These are phyloP conservation scores for Lepidostoma basale DNA, from an alignment of 1,140 invertebrate genomes.

Conservation along the genomic window DNA sequence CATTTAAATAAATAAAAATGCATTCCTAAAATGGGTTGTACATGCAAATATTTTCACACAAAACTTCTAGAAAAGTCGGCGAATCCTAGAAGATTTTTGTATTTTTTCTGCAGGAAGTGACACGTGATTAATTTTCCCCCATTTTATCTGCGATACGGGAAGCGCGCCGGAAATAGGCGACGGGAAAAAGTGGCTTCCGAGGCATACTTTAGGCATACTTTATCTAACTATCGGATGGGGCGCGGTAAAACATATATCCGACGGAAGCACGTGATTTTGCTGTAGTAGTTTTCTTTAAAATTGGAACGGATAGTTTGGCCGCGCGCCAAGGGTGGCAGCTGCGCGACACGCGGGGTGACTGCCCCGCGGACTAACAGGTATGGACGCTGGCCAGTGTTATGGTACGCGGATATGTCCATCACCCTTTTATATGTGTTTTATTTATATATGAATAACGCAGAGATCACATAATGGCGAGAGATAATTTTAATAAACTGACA, in stretches of 20 bases:
- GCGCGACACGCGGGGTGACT: neutral
- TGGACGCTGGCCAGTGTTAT: no score
- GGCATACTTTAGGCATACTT: constrained; percentile 26
- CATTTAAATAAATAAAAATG: no score
- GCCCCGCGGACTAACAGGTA: neutral
- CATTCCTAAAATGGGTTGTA: no score
- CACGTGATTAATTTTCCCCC: constrained; percentile 3
- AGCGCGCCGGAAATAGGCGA: constrained; percentile 14
- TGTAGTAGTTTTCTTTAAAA: constrained; percentile 23
- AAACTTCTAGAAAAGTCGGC: no score
- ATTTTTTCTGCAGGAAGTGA: no score
- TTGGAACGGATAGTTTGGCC: constrained; percentile 21
- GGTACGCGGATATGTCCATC: no score
- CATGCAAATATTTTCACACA: no score
- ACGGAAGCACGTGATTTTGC: constrained; percentile 18
- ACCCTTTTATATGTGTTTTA: no score
- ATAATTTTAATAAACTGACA: no score
- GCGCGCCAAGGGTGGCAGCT: constrained; percentile 6
- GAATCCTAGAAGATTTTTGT: no score
- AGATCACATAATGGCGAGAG: no score
- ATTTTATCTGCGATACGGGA: neutral
- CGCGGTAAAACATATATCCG: constrained; percentile 28
- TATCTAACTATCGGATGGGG: constrained; percentile 27
- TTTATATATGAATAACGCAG: no score
- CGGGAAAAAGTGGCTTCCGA: constrained; percentile 21